Conservation (phyloP, 1,140 invertebrate genomes). For the Drosophila nebulosa region DNA sequence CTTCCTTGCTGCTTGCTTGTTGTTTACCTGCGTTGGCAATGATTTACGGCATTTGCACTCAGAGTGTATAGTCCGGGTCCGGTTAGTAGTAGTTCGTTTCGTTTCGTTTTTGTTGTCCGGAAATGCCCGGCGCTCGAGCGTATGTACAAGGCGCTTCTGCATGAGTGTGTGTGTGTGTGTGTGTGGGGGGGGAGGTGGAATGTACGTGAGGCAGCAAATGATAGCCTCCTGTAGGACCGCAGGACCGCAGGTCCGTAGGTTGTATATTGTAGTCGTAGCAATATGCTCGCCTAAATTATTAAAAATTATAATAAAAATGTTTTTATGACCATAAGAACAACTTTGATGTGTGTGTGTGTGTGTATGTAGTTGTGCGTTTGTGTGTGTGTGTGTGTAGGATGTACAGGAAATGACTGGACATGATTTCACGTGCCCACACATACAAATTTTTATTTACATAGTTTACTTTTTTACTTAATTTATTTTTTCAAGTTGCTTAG, state of each 20-base stretch:
- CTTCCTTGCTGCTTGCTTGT: neutral
- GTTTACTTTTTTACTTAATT: neutral
- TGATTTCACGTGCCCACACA: neutral
- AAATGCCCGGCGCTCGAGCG: neutral
- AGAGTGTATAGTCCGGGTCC: neutral
- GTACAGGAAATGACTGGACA: neutral
- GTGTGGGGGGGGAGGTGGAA: neutral
- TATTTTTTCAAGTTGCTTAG: neutral
- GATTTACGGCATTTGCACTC: constrained; percentile 1
- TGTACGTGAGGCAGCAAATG: neutral
- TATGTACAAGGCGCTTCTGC: neutral
- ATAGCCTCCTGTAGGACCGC: neutral
- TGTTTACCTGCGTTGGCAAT: neutral
- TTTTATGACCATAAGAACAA: neutral
- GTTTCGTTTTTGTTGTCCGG: neutral
- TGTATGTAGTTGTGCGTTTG: neutral
- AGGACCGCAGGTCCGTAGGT: neutral
- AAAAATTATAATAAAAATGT: constrained; percentile 3
- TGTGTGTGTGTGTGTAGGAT: neutral
- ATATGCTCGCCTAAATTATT: neutral
- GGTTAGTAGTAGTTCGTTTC: constrained; percentile 1
- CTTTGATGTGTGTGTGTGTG: neutral
- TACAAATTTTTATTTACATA: neutral
- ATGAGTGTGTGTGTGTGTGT: neutral
- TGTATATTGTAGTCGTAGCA: neutral